Percentiles rank a stretch among this genome's conserved stretches.
Conservation (phyloP, 2,888 invertebrate genomes). For the Cremastobaeus sp. region DNA sequence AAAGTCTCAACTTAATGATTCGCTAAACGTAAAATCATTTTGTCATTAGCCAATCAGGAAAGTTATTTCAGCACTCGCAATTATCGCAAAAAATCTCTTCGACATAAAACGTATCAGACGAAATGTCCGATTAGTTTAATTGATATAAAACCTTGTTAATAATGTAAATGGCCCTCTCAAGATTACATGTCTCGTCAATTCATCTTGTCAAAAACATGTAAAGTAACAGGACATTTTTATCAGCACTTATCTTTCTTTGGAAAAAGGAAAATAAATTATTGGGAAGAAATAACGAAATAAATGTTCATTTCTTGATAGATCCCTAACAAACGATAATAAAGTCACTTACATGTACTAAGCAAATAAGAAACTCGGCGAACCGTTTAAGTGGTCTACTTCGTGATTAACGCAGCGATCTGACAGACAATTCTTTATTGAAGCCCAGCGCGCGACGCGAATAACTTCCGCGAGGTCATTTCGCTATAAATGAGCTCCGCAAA, state of each 20-base stretch:
- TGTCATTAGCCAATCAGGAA: too few relatives aligned
- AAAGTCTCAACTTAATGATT: too few relatives aligned
- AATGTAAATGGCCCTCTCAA: slow-evolving; percentile 19
- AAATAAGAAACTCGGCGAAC: slow-evolving; percentile 8
- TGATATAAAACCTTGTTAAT: slow-evolving; percentile 41
- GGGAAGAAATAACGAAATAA: slow-evolving; percentile 3
- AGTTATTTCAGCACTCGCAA: too few relatives aligned
- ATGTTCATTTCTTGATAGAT: slow-evolving; percentile 12
- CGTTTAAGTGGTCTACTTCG: slow-evolving; percentile 36
- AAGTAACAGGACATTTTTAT: slow-evolving; percentile 16
- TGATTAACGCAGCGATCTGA: slow-evolving; percentile 34
- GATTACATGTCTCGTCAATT: slow-evolving; percentile 32
- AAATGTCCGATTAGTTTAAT: slow-evolving; percentile 24
- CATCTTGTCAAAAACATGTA: slow-evolving; percentile 33
- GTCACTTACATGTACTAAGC: slow-evolving; percentile 5
- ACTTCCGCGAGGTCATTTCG: slow-evolving; percentile 39
- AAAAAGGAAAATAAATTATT: slow-evolving; percentile 11
- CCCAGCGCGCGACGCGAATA: slow-evolving; percentile 6
- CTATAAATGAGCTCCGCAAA: slow-evolving; percentile 11
- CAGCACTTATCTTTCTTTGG: not conserved
- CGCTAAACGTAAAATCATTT: too few relatives aligned
- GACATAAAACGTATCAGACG: too few relatives aligned
- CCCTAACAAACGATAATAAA: slow-evolving; percentile 19
- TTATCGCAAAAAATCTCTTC: too few relatives aligned
- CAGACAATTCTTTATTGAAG: slow-evolving; percentile 31